Percentiles rank a stretch among this genome's conserved stretches.
Evolutionary conservation across 2,888 invertebrate species (phyloP).

Genomic region (Rhodophaea formosa): DNA sequence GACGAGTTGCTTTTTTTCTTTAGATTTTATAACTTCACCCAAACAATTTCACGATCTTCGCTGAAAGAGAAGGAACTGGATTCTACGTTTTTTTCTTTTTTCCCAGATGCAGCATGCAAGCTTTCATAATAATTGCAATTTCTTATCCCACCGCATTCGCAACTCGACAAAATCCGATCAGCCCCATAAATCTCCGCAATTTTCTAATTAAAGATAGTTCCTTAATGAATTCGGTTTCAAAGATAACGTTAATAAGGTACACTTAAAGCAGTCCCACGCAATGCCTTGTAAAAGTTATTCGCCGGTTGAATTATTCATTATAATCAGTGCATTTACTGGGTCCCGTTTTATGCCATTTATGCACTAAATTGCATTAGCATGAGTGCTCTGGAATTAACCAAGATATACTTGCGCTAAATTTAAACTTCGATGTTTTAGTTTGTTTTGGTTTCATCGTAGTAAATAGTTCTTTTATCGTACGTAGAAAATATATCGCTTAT

Average conservation of each 20-base stretch:
- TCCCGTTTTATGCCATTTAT: conserved; percentile 40
- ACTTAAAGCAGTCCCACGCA: conserved; percentile 56
- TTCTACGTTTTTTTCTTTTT: too few species aligned
- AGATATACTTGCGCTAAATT: conserved; percentile 13
- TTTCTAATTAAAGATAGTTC: conserved; percentile 54
- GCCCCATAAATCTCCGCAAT: conserved; percentile 1
- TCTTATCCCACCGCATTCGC: background rate
- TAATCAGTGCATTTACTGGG: conserved; percentile 67
- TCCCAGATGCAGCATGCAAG: too few species aligned
- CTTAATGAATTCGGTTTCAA: conserved; percentile 54
- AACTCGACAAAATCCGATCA: background rate
- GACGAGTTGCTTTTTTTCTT: too few species aligned
- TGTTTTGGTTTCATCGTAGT: conserved; percentile 5
- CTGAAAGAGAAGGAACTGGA: too few species aligned
- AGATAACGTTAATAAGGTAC: conserved; percentile 62
- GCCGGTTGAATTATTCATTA: conserved; percentile 72
- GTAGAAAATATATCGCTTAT: too few species aligned
- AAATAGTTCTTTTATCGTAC: too few species aligned
- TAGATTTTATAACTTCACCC: too few species aligned
- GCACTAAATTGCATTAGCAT: conserved; percentile 20
- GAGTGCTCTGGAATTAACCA: conserved; percentile 17
- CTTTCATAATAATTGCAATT: too few species aligned
- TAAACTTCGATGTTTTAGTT: conserved; percentile 2
- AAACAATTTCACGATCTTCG: too few species aligned
- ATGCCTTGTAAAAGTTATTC: conserved; percentile 47